Percentiles rank a stretch among this genome's conserved stretches.
These are phyloP conservation scores for Rhabdomys dilectus DNA, from an alignment of 2,113 vertebrate species.

Conservation along the genomic window DNA sequence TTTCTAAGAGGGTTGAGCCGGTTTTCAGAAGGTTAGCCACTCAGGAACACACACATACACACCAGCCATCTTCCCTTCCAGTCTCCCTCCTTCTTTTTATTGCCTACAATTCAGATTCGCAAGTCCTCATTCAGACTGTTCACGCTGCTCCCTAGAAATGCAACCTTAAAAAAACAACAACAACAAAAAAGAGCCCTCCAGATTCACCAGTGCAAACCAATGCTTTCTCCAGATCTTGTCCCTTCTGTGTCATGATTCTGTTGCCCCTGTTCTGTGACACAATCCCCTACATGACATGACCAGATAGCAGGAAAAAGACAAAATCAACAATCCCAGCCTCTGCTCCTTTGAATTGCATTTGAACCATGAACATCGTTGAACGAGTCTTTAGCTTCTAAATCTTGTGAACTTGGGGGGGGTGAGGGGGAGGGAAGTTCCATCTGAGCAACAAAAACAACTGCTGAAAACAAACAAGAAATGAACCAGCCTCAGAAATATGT, in stretches of 20 bases:
- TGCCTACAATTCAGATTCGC: neutral
- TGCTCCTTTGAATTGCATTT: neutral
- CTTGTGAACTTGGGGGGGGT: neutral
- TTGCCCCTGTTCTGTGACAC: neutral
- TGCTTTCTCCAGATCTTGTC: neutral
- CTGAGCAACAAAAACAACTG: slow-evolving; percentile 16
- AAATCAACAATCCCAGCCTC: neutral
- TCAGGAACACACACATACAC: fast-evolving
- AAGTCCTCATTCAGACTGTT: neutral
- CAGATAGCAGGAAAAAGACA: neutral
- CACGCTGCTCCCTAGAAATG: neutral
- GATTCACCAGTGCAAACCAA: too few species aligned
- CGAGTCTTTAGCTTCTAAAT: neutral
- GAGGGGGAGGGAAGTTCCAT: neutral
- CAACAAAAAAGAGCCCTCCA: too few species aligned
- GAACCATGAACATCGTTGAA: neutral
- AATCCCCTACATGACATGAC: neutral
- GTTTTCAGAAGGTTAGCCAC: neutral
- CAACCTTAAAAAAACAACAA: neutral
- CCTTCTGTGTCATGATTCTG: neutral
- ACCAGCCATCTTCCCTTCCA: neutral
- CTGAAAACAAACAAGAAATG: slow-evolving; percentile 27
- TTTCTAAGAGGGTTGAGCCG: neutral
- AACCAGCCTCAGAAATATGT: slow-evolving; percentile 29
- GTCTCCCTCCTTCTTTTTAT: too few species aligned